Conservation (phyloP, 2,888 invertebrate genomes). For the Rhingia campestris region DNA sequence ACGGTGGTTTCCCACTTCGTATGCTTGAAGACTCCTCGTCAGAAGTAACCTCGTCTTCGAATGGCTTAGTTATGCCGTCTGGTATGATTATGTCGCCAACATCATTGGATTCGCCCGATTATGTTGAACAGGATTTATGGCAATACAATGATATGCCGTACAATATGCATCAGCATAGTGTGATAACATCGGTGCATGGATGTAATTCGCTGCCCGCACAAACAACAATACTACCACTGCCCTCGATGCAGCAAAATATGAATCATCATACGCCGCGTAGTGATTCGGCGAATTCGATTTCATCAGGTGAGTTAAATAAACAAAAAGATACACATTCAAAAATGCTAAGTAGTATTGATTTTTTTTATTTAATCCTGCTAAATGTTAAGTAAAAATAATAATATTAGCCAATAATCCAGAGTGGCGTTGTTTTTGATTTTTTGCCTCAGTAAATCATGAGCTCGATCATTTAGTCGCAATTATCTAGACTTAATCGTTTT, state of each 20-base stretch:
- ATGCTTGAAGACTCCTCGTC: constrained; percentile 89
- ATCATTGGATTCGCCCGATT: constrained; percentile 88
- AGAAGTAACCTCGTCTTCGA: constrained; percentile 89
- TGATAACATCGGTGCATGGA: constrained; percentile 82
- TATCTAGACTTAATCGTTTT: too few species aligned
- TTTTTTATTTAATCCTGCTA: too few species aligned
- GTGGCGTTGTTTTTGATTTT: too few species aligned
- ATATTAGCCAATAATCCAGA: too few species aligned
- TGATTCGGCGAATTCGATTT: constrained; percentile 83
- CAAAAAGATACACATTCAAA: not conserved
- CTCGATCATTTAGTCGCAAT: too few species aligned
- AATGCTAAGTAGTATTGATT: not conserved
- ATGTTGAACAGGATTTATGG: constrained; percentile 92
- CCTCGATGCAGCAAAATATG: constrained; percentile 79
- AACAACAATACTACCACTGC: constrained; percentile 84
- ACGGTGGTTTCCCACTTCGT: constrained; percentile 87
- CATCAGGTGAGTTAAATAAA: constrained; percentile 81
- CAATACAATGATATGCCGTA: constrained; percentile 85
- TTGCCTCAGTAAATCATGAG: too few species aligned
- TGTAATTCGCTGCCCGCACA: constrained; percentile 83
- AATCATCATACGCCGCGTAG: constrained; percentile 81
- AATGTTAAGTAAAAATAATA: too few species aligned
- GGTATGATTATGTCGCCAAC: constrained; percentile 91
- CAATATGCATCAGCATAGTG: constrained; percentile 82
- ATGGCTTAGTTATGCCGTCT: constrained; percentile 85